A percentile compares a stretch with the other conserved stretches of the same genome.
Conservation (phyloP, 2,797 vertebrate species). For the Neostethus bicornis region DNA sequence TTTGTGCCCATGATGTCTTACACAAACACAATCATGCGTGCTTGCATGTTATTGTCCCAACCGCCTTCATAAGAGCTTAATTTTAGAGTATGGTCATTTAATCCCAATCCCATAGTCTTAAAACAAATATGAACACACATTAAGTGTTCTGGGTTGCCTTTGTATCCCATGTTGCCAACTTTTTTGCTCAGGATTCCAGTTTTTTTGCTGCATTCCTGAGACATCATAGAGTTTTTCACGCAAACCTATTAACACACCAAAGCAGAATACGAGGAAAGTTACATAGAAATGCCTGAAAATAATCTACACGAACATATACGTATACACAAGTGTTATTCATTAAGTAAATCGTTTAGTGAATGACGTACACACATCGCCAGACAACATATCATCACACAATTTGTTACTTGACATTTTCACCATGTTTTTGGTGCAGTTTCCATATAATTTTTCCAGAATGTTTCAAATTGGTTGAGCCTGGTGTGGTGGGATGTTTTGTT, state of each 20-base stretch:
- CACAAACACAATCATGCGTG: conserved; percentile 40
- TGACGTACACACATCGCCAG: too few relatives aligned
- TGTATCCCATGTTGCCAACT: conserved; percentile 56
- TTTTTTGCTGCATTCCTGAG: conserved; percentile 56
- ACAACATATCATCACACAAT: background rate
- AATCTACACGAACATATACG: background rate
- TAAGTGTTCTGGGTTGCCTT: conserved; percentile 66
- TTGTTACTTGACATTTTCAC: background rate
- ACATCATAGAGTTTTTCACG: conserved; percentile 18
- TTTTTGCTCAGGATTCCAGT: conserved; percentile 70
- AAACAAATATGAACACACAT: conserved; percentile 14
- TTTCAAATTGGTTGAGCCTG: conserved; percentile 2
- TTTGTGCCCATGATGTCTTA: conserved; percentile 68
- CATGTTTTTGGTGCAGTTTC: conserved; percentile 13
- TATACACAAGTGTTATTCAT: too few relatives aligned
- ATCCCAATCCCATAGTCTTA: conserved; percentile 27
- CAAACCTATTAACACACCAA: conserved; percentile 47
- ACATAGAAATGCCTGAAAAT: background rate
- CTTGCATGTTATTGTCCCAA: conserved; percentile 67
- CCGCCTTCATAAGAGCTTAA: conserved; percentile 51
- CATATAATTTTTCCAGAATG: conserved; percentile 29
- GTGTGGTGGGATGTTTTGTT: conserved; percentile 11
- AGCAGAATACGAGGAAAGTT: conserved; percentile 20
- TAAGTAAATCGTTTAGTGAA: too few relatives aligned
- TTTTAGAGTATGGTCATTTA: conserved; percentile 48